phyloP scores from a whole-genome alignment of 2,113 vertebrate species.

The Callorhinus ursinus region DNA sequence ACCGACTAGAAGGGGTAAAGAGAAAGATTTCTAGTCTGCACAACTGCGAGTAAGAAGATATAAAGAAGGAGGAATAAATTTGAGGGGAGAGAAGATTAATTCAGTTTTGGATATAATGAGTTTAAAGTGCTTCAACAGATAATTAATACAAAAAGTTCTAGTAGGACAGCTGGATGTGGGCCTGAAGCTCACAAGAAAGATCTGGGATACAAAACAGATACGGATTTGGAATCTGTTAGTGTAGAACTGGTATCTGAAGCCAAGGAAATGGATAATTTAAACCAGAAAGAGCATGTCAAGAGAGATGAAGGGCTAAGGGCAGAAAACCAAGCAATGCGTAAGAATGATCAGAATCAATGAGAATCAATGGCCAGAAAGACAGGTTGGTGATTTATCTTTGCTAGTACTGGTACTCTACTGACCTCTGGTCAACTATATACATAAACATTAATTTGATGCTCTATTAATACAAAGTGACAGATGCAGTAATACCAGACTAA shows the following conservation, averaged over 20 bases:
- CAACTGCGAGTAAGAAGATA: not conserved
- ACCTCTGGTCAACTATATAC: not conserved
- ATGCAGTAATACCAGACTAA: not conserved
- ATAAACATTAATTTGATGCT: not conserved
- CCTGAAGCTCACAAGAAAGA: not conserved
- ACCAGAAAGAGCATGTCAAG: not conserved
- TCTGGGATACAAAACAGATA: not conserved
- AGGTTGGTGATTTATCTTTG: not conserved
- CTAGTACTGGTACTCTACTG: not conserved
- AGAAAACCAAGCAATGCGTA: not conserved
- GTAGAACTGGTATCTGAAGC: not conserved
- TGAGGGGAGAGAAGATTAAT: not conserved
- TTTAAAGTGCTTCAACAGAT: not conserved
- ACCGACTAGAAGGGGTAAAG: not conserved
- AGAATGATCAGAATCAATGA: not conserved
- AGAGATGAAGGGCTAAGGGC: not conserved
- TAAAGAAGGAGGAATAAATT: not conserved
- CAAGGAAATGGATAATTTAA: not conserved
- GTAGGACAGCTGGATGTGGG: not conserved
- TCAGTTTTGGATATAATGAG: not conserved
- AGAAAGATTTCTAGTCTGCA: not conserved
- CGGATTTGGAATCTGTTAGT: not conserved
- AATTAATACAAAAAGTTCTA: not conserved
- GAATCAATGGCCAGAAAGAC: not conserved
- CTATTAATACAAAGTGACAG: not conserved